phyloP scores from a whole-genome alignment of 2,888 invertebrate species.

The Oeneis ivallda region DNA sequence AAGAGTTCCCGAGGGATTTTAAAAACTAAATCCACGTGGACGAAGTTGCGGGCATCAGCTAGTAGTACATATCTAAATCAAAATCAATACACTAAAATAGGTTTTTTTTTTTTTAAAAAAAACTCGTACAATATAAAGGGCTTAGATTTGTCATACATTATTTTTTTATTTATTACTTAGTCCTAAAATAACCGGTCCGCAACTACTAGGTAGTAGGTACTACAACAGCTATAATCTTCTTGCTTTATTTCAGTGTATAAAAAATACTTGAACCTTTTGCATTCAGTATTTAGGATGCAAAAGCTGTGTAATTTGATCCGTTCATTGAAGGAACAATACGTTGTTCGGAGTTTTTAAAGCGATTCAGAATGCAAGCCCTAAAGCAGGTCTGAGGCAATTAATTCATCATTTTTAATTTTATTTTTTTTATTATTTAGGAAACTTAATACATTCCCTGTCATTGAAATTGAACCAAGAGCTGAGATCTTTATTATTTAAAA shows the following conservation, averaged over 20 bases:
- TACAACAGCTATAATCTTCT: too few species aligned
- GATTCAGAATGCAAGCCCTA: slow-evolving; percentile 3
- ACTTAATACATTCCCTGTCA: slow-evolving; percentile 18
- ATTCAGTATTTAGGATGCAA: not conserved
- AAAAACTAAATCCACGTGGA: too few species aligned
- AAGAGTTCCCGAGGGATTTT: not conserved
- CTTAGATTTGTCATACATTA: too few species aligned
- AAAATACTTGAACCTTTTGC: not conserved
- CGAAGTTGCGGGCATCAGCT: not conserved
- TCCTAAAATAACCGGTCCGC: too few species aligned
- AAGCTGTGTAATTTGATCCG: slow-evolving; percentile 4
- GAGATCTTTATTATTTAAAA: not conserved
- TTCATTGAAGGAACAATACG: slow-evolving; percentile 10
- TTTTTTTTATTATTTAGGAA: slow-evolving; percentile 19
- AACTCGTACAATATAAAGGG: too few species aligned
- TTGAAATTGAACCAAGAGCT: not conserved
- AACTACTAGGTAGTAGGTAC: too few species aligned
- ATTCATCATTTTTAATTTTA: slow-evolving; percentile 13
- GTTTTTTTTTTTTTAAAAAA: too few species aligned
- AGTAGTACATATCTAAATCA: not conserved
- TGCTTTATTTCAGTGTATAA: too few species aligned
- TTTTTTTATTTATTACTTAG: too few species aligned
- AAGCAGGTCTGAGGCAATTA: not conserved
- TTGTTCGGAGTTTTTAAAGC: not conserved
- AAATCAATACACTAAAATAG: too few species aligned